phyloP scores from a whole-genome alignment of 2,113 vertebrate genomes.

The Felis catus region F.catus_Fca126_mat1.0 CM031421.1:40213501-40214000 shows the following conservation, averaged over 20 bases:
- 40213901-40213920: not conserved
- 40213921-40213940: not conserved
- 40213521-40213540: not conserved
- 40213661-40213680: not conserved
- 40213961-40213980: slow-evolving; percentile 12
- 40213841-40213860: not conserved
- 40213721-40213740: not conserved
- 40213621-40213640: not conserved
- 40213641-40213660: not conserved
- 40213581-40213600: not conserved
- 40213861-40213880: not conserved
- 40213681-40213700: not conserved
- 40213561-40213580: not conserved
- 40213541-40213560: not conserved
- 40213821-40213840: not conserved
- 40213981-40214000: not conserved
- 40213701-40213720: not conserved
- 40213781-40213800: not conserved
- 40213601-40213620: not conserved
- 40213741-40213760: not conserved
- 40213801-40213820: not conserved
- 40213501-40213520: not conserved
- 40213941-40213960: not conserved
- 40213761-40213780: slow-evolving; percentile 14
- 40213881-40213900: not conserved